These are phyloP conservation scores for Leistus spinibarbis DNA, from an alignment of 2,888 invertebrate genomes.

Conservation along the genomic window DNA sequence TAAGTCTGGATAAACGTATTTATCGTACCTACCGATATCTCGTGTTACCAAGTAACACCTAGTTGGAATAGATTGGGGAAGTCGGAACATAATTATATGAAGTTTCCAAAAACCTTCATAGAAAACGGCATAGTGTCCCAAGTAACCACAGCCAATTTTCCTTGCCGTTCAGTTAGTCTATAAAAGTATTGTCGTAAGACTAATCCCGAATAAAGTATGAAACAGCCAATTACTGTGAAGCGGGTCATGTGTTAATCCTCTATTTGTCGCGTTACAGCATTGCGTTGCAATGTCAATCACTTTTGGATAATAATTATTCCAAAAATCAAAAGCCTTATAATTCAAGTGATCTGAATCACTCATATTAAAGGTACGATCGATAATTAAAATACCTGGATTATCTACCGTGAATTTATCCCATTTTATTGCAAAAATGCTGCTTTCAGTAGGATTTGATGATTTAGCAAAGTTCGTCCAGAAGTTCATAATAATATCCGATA, in stretches of 20 bases:
- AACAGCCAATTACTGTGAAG: not conserved
- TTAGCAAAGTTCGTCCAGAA: slow-evolving; percentile 82
- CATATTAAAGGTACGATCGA: slow-evolving; percentile 80
- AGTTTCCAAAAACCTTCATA: not conserved
- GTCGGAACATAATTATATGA: no score
- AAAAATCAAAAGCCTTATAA: slow-evolving; percentile 80
- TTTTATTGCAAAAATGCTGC: slow-evolving; percentile 70
- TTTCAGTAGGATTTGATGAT: slow-evolving; percentile 72
- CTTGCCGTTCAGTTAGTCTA: not conserved
- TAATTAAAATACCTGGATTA: slow-evolving; percentile 72
- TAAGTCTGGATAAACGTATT: no score
- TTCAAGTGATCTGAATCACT: slow-evolving; percentile 70
- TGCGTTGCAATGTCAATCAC: slow-evolving; percentile 73
- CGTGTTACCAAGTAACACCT: no score
- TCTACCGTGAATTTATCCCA: slow-evolving; percentile 75
- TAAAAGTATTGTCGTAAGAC: not conserved
- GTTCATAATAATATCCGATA: slow-evolving; percentile 80
- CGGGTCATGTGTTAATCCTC: not conserved
- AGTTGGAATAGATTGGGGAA: no score
- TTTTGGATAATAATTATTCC: slow-evolving; percentile 84
- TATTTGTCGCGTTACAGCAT: slow-evolving; percentile 69
- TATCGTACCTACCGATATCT: no score
- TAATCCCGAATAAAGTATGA: not conserved
- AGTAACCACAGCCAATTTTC: no score
- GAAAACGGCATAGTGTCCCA: not conserved